phyloP scores from a whole-genome alignment of 1,140 invertebrate genomes.

The Monomorium pharaonis region DNA sequence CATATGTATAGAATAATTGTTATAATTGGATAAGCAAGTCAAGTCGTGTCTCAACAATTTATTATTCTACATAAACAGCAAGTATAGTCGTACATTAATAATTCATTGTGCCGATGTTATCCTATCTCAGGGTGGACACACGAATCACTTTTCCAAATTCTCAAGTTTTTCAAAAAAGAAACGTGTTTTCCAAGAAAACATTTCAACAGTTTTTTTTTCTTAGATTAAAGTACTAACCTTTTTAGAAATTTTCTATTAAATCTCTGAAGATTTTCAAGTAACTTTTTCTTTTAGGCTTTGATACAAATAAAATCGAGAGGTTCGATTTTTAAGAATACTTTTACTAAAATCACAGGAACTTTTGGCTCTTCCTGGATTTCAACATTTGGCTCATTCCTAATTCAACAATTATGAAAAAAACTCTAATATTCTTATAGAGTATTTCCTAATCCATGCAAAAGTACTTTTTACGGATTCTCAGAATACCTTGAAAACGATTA shows the following conservation, averaged over 20 bases:
- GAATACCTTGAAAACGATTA: background rate
- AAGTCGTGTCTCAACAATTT: background rate
- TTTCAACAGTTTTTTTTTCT: background rate
- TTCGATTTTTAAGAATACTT: slow-evolving; percentile 3
- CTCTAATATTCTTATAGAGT: background rate
- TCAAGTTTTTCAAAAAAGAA: slow-evolving; percentile 10
- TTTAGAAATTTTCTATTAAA: slow-evolving; percentile 15
- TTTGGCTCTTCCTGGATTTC: background rate
- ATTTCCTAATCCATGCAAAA: background rate
- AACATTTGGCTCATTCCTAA: background rate
- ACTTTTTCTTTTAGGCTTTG: background rate
- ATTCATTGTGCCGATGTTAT: slow-evolving; percentile 45
- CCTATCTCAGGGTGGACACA: slow-evolving; percentile 31
- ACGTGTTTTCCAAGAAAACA: background rate
- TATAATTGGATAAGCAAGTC: background rate
- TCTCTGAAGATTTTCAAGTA: slow-evolving; percentile 11
- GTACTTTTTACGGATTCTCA: background rate
- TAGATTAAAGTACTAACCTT: background rate
- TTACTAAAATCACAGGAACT: slow-evolving; percentile 32
- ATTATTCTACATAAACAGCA: background rate
- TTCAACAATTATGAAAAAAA: slow-evolving; percentile 8
- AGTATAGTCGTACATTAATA: background rate
- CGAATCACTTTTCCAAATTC: slow-evolving; percentile 16
- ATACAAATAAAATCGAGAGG: background rate
- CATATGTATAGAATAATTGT: background rate